Percentiles rank a stretch among this genome's conserved stretches.
Evolutionary conservation across 2,113 vertebrate genomes (phyloP).

Genomic region (Ceratotherium simum): DNA sequence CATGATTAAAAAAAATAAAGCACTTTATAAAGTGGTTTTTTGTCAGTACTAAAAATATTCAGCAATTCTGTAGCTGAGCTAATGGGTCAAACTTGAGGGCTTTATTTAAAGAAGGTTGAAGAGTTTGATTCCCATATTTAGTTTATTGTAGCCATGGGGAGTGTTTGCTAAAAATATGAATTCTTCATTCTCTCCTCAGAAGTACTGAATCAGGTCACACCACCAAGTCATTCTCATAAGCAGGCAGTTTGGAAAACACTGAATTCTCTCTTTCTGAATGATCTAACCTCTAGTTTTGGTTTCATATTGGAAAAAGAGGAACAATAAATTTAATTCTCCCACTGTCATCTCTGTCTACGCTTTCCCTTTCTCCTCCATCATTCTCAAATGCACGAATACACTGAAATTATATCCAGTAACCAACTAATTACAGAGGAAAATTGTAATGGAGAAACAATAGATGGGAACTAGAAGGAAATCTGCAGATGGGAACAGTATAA

Average conservation of each 20-base stretch:
- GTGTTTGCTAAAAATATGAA: background rate
- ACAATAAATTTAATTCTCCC: background rate
- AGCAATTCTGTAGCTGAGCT: background rate
- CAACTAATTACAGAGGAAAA: background rate
- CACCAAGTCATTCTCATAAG: background rate
- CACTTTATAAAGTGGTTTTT: background rate
- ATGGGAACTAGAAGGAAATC: background rate
- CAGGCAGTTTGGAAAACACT: background rate
- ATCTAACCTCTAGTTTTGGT: background rate
- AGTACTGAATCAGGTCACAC: background rate
- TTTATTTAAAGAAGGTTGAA: constrained; percentile 24
- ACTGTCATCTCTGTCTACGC: background rate
- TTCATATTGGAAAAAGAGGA: background rate
- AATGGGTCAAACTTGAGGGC: background rate
- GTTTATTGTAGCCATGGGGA: background rate
- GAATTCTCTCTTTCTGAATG: background rate
- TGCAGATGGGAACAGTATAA: background rate
- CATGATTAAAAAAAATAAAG: background rate
- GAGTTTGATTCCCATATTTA: background rate
- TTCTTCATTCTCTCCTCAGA: background rate
- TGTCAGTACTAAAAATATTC: constrained; percentile 15
- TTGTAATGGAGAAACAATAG: background rate
- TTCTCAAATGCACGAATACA: background rate
- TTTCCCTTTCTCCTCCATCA: background rate
- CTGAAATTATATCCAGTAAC: background rate